Conservation (phyloP, 2,797 vertebrate genomes). For the Dermochelys coriacea region DNA sequence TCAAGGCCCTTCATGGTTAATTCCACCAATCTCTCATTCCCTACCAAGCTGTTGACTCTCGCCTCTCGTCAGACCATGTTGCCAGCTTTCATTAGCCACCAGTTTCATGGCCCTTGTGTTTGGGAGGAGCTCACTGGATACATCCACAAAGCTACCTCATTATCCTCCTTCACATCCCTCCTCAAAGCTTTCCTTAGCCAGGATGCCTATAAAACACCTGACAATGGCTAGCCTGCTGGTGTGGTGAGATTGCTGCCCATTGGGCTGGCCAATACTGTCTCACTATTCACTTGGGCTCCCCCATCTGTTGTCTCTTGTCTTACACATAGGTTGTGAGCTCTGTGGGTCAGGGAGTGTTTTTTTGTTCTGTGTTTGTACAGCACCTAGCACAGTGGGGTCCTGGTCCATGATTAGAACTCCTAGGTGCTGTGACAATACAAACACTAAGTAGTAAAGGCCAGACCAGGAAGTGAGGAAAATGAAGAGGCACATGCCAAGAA, state of each 20-base stretch:
- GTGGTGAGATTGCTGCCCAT: neutral
- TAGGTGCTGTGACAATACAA: neutral
- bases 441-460: neutral
- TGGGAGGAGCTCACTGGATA: no score
- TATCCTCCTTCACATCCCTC: no score
- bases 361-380: neutral
- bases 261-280: neutral
- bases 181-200: no score
- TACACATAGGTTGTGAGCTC: no score
- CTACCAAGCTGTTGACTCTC: no score
- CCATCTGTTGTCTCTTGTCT: no score
- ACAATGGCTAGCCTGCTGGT: neutral
- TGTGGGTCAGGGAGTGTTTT: neutral
- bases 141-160: no score
- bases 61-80: no score
- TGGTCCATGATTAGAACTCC: neutral
- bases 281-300: no score
- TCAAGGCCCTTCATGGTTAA: neutral
- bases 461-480: neutral
- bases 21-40: no score
- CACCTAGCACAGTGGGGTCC: neutral
- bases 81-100: no score
- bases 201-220: neutral
- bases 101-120: no score
- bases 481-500: neutral